A percentile compares a stretch with the other conserved stretches of the same genome.
phyloP scores from a whole-genome alignment of 37 sponge, comb jelly and placozoan genomes.

The Theonella swinhoei region DNA sequence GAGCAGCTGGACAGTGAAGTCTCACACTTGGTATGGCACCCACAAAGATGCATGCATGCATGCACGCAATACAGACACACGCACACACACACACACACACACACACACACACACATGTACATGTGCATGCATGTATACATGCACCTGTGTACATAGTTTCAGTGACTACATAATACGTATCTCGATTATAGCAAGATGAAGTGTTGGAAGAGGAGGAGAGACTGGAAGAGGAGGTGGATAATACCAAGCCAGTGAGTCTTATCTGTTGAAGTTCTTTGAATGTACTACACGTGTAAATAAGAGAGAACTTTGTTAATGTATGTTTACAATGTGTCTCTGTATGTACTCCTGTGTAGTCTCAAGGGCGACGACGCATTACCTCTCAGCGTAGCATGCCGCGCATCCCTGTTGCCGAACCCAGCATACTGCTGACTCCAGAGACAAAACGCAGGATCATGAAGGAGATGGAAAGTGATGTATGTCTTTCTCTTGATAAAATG shows the following conservation, averaged over 20 bases:
- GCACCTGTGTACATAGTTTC: too few relatives aligned
- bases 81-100: not conserved
- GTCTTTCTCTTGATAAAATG: too few relatives aligned
- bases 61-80: not conserved
- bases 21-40: conserved; percentile 30
- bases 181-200: conserved; percentile 48
- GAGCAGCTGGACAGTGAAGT: conserved; percentile 42
- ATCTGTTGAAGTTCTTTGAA: too few relatives aligned
- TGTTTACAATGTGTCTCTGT: not conserved
- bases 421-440: not conserved
- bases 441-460: not conserved
- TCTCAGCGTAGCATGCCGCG: not conserved
- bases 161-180: not conserved
- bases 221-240: conserved; percentile 7
- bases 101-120: conserved; percentile 6
- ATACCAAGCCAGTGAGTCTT: not conserved
- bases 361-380: not conserved
- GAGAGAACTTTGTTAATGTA: too few relatives aligned
- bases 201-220: conserved; percentile 23
- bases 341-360: not conserved
- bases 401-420: not conserved
- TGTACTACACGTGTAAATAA: too few relatives aligned
- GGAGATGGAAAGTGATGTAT: not conserved
- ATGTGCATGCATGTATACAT: too few relatives aligned
- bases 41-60: not conserved